A percentile compares a stretch with the other conserved stretches of the same genome.
Conservation (phyloP, 2,113 vertebrate genomes). For the Rutilus rutilus region DNA sequence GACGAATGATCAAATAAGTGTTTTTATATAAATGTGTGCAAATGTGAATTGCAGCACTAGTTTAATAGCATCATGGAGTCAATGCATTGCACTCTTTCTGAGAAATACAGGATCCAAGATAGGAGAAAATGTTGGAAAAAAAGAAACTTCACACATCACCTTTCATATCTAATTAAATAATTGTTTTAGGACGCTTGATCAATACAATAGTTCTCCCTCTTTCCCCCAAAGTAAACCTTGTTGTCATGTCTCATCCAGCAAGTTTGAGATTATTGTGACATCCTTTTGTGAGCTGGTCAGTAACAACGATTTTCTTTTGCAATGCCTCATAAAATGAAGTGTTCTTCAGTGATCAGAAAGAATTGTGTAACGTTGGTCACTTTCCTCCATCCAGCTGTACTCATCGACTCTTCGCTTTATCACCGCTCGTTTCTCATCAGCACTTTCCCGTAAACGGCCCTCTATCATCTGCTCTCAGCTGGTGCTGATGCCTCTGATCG, state of each 20-base stretch:
- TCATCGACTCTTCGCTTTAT: conserved; percentile 15
- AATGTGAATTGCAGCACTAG: neutral
- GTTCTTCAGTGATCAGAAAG: neutral
- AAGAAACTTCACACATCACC: neutral
- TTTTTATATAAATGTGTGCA: neutral
- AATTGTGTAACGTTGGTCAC: conserved; percentile 9
- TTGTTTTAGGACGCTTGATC: neutral
- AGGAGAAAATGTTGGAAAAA: neutral
- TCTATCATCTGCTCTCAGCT: conserved; percentile 40
- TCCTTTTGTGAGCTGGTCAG: neutral
- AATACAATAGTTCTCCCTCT: neutral
- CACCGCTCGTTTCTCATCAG: neutral
- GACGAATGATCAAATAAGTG: neutral
- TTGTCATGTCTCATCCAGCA: neutral
- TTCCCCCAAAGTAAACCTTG: neutral
- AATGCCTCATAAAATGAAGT: conserved; percentile 1
- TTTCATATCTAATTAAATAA: neutral
- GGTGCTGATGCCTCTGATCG: neutral
- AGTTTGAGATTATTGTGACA: neutral
- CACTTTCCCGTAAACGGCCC: conserved; percentile 17
- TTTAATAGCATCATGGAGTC: neutral
- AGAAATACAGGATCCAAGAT: neutral
- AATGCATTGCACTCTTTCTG: neutral
- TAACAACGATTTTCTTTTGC: neutral
- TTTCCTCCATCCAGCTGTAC: neutral